These are phyloP conservation scores for Tromatobia lineatoria DNA, from an alignment of 2,888 invertebrate species.

Conservation along the genomic window DNA sequence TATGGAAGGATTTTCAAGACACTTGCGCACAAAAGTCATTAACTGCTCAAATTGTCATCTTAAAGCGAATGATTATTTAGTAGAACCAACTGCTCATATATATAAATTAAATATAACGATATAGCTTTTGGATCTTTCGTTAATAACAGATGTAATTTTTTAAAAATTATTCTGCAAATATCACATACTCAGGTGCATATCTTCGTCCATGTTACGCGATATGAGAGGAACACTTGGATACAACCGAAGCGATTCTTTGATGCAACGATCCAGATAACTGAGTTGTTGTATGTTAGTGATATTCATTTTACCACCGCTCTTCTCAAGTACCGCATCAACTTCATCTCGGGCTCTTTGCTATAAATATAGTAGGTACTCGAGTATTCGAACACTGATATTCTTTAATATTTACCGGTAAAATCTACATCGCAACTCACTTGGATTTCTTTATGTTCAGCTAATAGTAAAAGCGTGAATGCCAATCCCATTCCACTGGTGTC, in stretches of 20 bases:
- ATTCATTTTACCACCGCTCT: slow-evolving; percentile 85
- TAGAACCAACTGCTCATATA: no score
- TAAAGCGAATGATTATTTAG: no score
- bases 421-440: slow-evolving; percentile 43
- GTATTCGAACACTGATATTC: background rate
- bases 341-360: slow-evolving; percentile 68
- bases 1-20: no score
- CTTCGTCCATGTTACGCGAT: slow-evolving; percentile 87
- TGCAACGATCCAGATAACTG: slow-evolving; percentile 90
- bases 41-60: no score
- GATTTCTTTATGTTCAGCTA: slow-evolving; percentile 67
- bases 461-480: slow-evolving; percentile 63
- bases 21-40: no score
- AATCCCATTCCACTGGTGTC: slow-evolving; percentile 68
- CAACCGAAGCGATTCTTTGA: slow-evolving; percentile 89
- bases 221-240: slow-evolving; percentile 90
- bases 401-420: background rate
- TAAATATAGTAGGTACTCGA: slow-evolving; percentile 27
- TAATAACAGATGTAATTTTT: no score
- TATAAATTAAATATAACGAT: no score
- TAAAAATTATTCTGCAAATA: background rate
- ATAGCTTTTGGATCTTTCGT: no score
- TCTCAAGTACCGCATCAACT: slow-evolving; percentile 85
- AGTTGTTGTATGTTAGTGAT: slow-evolving; percentile 88
- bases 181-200: slow-evolving; percentile 81